Evolutionary conservation across 2,888 invertebrate species (phyloP).

Genomic region (Ecdyonurus torrentis): DNA sequence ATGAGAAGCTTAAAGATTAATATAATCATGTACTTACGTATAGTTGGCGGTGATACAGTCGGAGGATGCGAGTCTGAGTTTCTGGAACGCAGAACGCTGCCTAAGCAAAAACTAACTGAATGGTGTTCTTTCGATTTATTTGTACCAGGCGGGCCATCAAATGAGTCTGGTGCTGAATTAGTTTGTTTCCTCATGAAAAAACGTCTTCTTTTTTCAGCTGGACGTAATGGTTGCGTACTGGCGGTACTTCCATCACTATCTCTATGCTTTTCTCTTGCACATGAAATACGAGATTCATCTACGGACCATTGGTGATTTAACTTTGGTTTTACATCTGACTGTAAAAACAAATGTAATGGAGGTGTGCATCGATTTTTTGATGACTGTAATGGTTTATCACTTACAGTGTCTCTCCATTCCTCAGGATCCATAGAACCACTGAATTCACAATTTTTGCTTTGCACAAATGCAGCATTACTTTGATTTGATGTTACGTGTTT

Average conservation of each 20-base stretch:
- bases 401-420: constrained; percentile 13
- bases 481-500: background rate
- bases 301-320: constrained; percentile 16
- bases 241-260: constrained; percentile 2
- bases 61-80: constrained; percentile 10
- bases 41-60: constrained; percentile 13
- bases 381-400: constrained; percentile 4
- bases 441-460: background rate
- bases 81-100: constrained; percentile 13
- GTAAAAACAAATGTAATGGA: constrained; percentile 11
- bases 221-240: constrained; percentile 8
- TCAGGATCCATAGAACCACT: constrained; percentile 13
- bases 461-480: too few species aligned
- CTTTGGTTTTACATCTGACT: constrained; percentile 12
- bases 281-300: constrained; percentile 11
- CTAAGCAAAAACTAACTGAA: constrained; percentile 15
- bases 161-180: constrained; percentile 25
- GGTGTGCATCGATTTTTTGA: constrained; percentile 3
- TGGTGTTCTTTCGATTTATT: constrained; percentile 14
- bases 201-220: constrained; percentile 19
- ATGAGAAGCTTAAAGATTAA: too few species aligned
- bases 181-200: constrained; percentile 23
- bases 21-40: constrained; percentile 13
- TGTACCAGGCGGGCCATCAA: constrained; percentile 16
- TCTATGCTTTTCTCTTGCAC: background rate